Base-by-base conservation (phyloP, 2,888 invertebrate species). In the Torymus auratus region DNA sequence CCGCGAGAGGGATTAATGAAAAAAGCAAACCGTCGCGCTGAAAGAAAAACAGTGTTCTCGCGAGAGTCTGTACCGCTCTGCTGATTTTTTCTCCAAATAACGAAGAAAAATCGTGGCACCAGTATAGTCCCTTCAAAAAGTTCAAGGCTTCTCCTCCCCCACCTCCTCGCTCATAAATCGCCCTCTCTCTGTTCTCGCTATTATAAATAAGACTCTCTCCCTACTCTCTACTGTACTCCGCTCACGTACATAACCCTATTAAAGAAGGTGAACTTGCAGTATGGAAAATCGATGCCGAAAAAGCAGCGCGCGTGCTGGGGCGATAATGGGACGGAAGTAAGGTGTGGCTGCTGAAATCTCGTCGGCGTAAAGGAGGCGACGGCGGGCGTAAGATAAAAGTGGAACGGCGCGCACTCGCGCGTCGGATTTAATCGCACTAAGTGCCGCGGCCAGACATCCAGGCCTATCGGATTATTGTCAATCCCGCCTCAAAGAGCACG, bases 401-500 rank as follows among this genome's bases (percentile, higher is more conserved):
- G 74, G 72, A 83, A 76, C 73, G 78, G 67, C 50, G 50, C 13
- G 41, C 62, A 53, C 70, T n/a, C 56, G 15, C 69, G 72, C 82
- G 86, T 87, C 86, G 83, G 83, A 85, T 86, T 88, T 87, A 89
- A 88, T 89, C 88, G 87, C 85, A 85, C 86, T 86, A 86, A 88
- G 88, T 88, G 86, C 85, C 83, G 82, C 20, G 23, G 73, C 68
- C 56, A 80, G 69, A 69, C 72, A 64, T 69, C 84, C 84, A 84
- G 84, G 85, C 85, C 86, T 87, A 87, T 86, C 86, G 84, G 85
- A 87, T 87, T 86, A 86, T 85, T 76, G 84, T 83, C 83, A 83
- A 83, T 81, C 79, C 81, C 72, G 71, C 53, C 53, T 70, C 69
- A 80, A 80, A 75, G 58, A 65, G 56, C 55, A 76, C 61, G 67